phyloP scores from a whole-genome alignment of 2,797 vertebrate genomes.

The Oryzias dopingdopingensis region DNA sequence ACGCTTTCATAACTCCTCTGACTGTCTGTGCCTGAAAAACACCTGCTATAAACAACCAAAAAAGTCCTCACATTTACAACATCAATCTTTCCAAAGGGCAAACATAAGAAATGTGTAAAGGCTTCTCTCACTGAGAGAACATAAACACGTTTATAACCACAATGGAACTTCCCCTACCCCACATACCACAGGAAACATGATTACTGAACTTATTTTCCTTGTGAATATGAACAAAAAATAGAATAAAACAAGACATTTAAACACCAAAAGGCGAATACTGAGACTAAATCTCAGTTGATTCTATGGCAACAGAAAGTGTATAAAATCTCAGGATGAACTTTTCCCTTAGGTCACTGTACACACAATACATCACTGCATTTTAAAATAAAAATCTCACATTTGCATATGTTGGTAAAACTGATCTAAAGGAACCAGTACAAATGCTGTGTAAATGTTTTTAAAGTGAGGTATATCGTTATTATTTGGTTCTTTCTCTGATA shows the following conservation, averaged over 20 bases:
- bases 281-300: not conserved
- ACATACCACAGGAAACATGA: constrained; percentile 21
- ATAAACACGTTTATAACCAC: constrained; percentile 6
- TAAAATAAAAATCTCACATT: constrained; percentile 10
- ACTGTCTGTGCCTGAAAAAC: constrained; percentile 29
- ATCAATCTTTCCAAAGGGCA: constrained; percentile 45
- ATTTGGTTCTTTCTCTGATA: constrained; percentile 1
- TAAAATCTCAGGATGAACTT: constrained; percentile 11
- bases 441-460: not conserved
- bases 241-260: constrained; percentile 19
- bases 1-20: constrained; percentile 35
- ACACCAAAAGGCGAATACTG: constrained; percentile 5
- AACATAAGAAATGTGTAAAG: constrained; percentile 31
- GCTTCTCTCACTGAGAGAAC: constrained; percentile 17
- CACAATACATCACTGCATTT: not conserved
- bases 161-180: constrained; percentile 32
- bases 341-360: not conserved
- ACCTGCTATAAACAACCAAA: constrained; percentile 33
- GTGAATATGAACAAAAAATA: constrained; percentile 3
- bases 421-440: not conserved
- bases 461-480: constrained; percentile 7
- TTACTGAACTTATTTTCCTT: constrained; percentile 8
- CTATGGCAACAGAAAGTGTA: constrained; percentile 5
- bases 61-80: constrained; percentile 40
- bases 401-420: constrained; percentile 3